These are phyloP conservation scores for Drosophila hydei DNA, from an alignment of 1,140 invertebrate genomes.

Conservation along the genomic window DNA sequence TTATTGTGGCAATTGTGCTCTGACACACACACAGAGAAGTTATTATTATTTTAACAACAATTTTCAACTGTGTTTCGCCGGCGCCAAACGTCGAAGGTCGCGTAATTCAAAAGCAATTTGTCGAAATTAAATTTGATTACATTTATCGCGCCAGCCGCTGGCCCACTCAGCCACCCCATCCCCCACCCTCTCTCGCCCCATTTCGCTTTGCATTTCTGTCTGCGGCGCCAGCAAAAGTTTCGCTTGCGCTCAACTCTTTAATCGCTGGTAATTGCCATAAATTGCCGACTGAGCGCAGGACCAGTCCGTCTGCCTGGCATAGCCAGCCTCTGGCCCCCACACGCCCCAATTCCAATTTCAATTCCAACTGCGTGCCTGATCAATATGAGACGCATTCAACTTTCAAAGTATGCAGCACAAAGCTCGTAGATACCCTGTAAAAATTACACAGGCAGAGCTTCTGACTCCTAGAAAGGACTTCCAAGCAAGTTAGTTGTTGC, in stretches of 20 bases:
- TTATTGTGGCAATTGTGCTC: slow-evolving; percentile 73
- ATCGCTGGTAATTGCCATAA: slow-evolving; percentile 72
- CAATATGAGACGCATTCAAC: slow-evolving; percentile 30
- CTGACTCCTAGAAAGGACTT: too few relatives aligned
- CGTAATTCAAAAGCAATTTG: slow-evolving; percentile 81
- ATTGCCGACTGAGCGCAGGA: slow-evolving; percentile 39
- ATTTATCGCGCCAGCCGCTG: slow-evolving; percentile 73
- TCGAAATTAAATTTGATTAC: slow-evolving; percentile 81
- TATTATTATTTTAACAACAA: slow-evolving; percentile 79
- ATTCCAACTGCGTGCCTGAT: slow-evolving; percentile 1
- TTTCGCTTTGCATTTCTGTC: background rate
- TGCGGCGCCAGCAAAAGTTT: slow-evolving; percentile 39
- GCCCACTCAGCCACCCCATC: background rate
- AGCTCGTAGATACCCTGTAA: background rate
- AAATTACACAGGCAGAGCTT: too few relatives aligned
- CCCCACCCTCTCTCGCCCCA: background rate
- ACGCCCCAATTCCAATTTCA: slow-evolving; percentile 3
- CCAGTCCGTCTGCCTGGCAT: background rate
- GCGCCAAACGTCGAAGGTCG: slow-evolving; percentile 73
- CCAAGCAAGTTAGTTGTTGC: too few relatives aligned
- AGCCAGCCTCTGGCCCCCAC: background rate
- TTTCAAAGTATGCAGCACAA: background rate
- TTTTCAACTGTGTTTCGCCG: slow-evolving; percentile 73
- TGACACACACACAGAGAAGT: slow-evolving; percentile 51
- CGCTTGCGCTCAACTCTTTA: slow-evolving; percentile 58